Conservation (phyloP, 2,888 invertebrate species). For the Napeogenes sylphis region DNA sequence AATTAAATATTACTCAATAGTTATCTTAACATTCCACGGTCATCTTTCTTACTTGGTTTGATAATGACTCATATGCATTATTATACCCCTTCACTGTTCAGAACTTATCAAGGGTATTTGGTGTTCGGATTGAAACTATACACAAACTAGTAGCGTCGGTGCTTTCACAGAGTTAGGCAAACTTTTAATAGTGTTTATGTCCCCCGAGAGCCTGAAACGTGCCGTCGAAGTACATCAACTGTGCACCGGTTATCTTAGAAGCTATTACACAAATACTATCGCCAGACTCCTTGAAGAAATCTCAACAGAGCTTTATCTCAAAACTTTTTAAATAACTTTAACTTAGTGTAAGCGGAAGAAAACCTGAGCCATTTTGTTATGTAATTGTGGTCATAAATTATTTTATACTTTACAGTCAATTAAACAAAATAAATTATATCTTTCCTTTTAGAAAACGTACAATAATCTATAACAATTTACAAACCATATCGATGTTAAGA, state of each 20-base stretch:
- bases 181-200: conserved; percentile 71
- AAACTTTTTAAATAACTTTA: conserved; percentile 18
- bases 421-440: no score
- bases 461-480: no score
- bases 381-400: no score
- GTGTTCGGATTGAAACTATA: conserved; percentile 31
- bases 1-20: no score
- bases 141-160: conserved; percentile 61
- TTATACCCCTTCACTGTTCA: conserved; percentile 9
- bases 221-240: conserved; percentile 34
- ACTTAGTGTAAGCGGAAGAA: conserved; percentile 6
- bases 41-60: not conserved
- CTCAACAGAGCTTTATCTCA: conserved; percentile 22
- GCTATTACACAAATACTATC: conserved; percentile 30
- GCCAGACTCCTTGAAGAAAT: conserved; percentile 17
- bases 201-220: conserved; percentile 33
- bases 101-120: conserved; percentile 17
- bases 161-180: conserved; percentile 55
- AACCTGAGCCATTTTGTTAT: not conserved
- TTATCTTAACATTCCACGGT: no score
- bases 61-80: not conserved
- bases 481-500: no score
- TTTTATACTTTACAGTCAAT: no score
- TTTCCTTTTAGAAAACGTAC: no score
- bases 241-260: conserved; percentile 34